These are phyloP conservation scores for Arothron firmamentum DNA, from an alignment of 2,113 vertebrate species.

Conservation along the genomic window DNA sequence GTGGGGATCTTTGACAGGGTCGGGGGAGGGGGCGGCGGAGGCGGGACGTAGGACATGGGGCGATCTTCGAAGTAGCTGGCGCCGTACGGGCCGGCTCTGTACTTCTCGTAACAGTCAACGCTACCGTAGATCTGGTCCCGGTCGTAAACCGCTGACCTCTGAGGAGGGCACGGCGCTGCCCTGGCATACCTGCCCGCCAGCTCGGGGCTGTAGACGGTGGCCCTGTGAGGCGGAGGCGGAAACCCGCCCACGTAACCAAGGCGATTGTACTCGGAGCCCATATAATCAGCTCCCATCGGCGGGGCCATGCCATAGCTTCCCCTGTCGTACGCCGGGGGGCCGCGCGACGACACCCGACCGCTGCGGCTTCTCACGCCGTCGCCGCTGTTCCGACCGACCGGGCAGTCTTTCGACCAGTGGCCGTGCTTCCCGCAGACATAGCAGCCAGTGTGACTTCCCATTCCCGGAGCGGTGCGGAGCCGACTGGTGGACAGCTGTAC, in stretches of 20 bases:
- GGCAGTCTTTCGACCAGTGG: slow-evolving; percentile 97
- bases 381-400: slow-evolving; percentile 76
- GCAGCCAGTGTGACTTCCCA: slow-evolving; percentile 95
- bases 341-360: slow-evolving; percentile 44
- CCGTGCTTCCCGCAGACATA: slow-evolving; percentile 95
- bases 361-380: slow-evolving; percentile 53
- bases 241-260: slow-evolving; percentile 52
- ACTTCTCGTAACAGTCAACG: slow-evolving; percentile 90
- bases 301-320: slow-evolving; percentile 57
- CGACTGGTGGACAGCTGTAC: slow-evolving; percentile 96
- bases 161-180: slow-evolving; percentile 33
- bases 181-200: slow-evolving; percentile 71
- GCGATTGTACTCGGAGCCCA: slow-evolving; percentile 54
- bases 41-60: slow-evolving; percentile 78
- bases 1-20: slow-evolving; percentile 80
- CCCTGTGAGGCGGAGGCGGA: slow-evolving; percentile 49
- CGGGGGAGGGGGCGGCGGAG: slow-evolving; percentile 56
- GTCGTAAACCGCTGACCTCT: slow-evolving; percentile 55
- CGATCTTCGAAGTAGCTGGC: slow-evolving; percentile 84
- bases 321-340: slow-evolving; percentile 57
- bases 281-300: slow-evolving; percentile 47
- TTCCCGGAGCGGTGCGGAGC: slow-evolving; percentile 90
- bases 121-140: slow-evolving; percentile 60
- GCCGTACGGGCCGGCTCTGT: slow-evolving; percentile 81
- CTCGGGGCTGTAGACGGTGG: slow-evolving; percentile 60